These are phyloP conservation scores for Carassius auratus DNA, from an alignment of 2,113 vertebrate genomes.

Conservation along the genomic window DNA sequence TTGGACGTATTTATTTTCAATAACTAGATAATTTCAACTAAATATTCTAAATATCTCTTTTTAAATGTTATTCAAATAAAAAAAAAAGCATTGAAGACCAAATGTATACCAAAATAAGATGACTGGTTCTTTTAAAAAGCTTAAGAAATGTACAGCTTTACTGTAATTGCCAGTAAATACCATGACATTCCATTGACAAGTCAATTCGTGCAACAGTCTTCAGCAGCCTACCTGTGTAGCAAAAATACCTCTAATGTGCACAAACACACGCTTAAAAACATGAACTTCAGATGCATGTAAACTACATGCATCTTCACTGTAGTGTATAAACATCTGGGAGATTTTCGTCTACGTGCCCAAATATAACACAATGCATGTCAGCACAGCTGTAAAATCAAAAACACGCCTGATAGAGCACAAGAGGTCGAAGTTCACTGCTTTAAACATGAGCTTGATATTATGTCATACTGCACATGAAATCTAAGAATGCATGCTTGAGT, in stretches of 20 bases:
- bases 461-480: not conserved
- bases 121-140: not conserved
- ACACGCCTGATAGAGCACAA: not conserved
- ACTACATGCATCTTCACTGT: not conserved
- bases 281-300: not conserved
- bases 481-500: constrained; percentile 17
- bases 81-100: not conserved
- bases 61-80: not conserved
- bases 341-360: not conserved
- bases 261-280: not conserved
- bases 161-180: not conserved
- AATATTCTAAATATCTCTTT: not conserved
- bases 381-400: constrained; percentile 6
- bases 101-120: not conserved
- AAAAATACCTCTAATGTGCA: not conserved
- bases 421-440: constrained; percentile 11
- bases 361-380: not conserved
- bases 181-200: not conserved
- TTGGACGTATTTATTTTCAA: not conserved
- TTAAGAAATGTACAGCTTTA: not conserved
- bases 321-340: not conserved
- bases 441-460: not conserved
- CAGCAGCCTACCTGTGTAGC: not conserved
- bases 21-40: not conserved
- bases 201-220: not conserved